Base-by-base conservation (phyloP, 2,888 invertebrate genomes). In the Agrochola litura region DNA sequence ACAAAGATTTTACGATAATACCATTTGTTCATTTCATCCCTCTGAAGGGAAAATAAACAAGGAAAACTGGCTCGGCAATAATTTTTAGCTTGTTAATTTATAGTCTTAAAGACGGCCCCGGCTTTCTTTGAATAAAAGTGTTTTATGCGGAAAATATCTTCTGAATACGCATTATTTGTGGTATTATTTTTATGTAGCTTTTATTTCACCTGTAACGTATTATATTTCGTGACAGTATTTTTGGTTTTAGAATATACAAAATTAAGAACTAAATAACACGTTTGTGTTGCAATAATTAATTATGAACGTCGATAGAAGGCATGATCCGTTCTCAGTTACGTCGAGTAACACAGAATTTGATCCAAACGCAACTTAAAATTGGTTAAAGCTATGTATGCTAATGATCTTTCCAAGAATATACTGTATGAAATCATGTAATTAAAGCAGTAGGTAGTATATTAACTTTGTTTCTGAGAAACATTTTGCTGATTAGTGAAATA, bases 51-150 rank as follows among this genome's bases (percentile, higher is more conserved):
- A 86, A 88, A 86, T 86, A 86, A 83, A 88, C 71, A 86, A 83
- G 86, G 86, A 88, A 86, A 88, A 86, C 83, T 73, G 79, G 75
- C 72, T 78, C 37, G 63, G 88, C 76, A 77, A 88, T 88, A 85
- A 80, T 86, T 86, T 88, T 86, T 79, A 77, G 86, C 86, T 83
- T 88, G 79, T 86, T 88, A 88, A 88, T 86, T 88, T 88, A 86
- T 86, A 68, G 81, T 86, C 75, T 61, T 73, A 72, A 77, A 83
- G 75, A 78, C 46, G 70, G 73, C 77, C 79, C 71, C 37, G 77
- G 65, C 60, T 83, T 88, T 80, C 78, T 80, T 63, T 49, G 75
- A 75, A 72, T 61, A 75, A 81, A 76, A 69, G 65, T 79, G 71
- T 80, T 87, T 78, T 82, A 82, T 78, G 77, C 63, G 61, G 63